Evolutionary conservation across 2,113 vertebrate species (phyloP).

Genomic region (Gobiocypris rarus): DNA sequence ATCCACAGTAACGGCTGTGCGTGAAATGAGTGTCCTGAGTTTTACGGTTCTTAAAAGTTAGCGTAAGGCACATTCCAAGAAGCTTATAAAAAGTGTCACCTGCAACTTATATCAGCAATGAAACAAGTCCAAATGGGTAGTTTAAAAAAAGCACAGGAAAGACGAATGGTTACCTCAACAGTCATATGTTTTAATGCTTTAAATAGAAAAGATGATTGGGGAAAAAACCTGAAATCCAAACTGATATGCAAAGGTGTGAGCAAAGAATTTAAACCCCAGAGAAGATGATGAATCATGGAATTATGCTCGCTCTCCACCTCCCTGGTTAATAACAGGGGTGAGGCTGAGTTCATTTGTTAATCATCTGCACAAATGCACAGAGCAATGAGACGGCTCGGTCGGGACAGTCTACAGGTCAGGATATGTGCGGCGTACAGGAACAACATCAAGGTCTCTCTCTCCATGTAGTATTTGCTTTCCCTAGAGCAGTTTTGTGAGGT

Average conservation of each 20-base stretch:
- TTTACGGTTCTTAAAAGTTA: background rate
- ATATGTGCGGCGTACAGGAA: background rate
- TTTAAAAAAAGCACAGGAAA: background rate
- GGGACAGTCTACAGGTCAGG: background rate
- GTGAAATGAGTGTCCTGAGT: background rate
- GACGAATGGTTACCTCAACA: background rate
- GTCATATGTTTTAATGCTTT: conserved; percentile 1
- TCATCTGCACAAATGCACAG: conserved; percentile 8
- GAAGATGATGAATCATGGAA: background rate
- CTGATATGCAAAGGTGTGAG: conserved; percentile 6
- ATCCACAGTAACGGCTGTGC: background rate
- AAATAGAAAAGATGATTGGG: background rate
- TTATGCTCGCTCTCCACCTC: background rate
- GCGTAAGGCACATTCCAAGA: background rate
- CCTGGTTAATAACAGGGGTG: conserved; percentile 4
- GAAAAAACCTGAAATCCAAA: background rate
- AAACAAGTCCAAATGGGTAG: background rate
- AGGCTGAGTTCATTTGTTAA: conserved; percentile 41
- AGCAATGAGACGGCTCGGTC: background rate
- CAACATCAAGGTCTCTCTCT: conserved; percentile 1
- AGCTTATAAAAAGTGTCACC: background rate
- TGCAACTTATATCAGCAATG: background rate
- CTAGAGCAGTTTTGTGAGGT: background rate
- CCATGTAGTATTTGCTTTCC: conserved; percentile 1
- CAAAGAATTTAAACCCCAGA: background rate